These are phyloP conservation scores for Megaceryle alcyon DNA, from an alignment of 2,797 vertebrate species.

Conservation along the genomic window DNA sequence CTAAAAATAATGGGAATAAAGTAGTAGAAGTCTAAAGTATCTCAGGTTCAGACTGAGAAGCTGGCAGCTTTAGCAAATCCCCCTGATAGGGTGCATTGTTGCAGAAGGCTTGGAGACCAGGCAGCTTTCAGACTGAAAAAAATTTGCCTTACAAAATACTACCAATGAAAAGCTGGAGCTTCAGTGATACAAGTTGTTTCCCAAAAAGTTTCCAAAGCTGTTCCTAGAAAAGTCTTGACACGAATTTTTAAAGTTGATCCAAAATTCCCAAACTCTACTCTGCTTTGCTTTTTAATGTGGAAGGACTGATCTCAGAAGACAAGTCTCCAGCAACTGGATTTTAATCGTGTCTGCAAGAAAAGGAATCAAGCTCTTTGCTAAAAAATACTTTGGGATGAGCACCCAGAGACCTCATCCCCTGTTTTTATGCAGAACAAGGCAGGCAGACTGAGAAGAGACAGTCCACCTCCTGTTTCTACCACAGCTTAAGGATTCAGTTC, in stretches of 20 bases:
- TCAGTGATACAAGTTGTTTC: rapidly evolving
- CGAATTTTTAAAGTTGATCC: not conserved
- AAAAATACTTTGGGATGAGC: not conserved
- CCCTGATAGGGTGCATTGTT: rapidly evolving
- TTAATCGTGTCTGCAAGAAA: not conserved
- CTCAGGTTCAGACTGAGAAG: not conserved
- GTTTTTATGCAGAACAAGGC: not conserved
- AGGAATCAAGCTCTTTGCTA: not conserved
- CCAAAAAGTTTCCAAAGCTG: not conserved
- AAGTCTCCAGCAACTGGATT: not conserved
- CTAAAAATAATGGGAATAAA: not conserved
- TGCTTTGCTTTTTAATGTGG: not conserved
- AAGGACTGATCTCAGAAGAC: not conserved
- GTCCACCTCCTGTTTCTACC: not conserved
- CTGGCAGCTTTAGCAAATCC: not conserved
- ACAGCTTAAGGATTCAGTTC: not conserved
- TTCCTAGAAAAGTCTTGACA: not conserved
- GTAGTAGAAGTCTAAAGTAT: not conserved
- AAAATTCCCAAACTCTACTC: not conserved
- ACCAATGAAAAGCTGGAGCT: not conserved
- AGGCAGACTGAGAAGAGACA: not conserved
- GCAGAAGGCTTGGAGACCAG: not conserved
- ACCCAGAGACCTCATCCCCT: not conserved
- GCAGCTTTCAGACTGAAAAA: not conserved
- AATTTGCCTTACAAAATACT: not conserved